Evolutionary conservation across 2,113 vertebrate species (phyloP), one percentile per base, ranked within the genome.

Genomic region (Pterocles gutturalis): DNA sequence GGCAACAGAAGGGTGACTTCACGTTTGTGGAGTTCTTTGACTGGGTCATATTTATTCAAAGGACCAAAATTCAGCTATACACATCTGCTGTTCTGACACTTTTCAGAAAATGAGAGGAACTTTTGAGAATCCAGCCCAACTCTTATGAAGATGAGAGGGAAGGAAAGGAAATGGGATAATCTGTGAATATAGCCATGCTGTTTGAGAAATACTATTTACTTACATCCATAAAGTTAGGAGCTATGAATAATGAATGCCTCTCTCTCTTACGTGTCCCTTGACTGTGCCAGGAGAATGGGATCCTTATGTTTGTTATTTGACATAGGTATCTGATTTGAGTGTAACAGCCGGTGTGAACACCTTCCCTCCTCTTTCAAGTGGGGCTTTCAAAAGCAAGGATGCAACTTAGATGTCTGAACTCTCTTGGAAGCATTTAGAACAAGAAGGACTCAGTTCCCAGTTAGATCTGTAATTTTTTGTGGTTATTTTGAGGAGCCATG

Each of bases 341-440:
- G 11, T 28, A 55, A 43, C 45, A 48, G 54, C 36, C 22, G 25
- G 15, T 46, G 19, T 66, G 55, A 55, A 62, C 60, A 43, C 29
- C 34, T 46, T 88, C 46, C 54, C 31, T 88, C n/a, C 46, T 64
- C 77, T 87, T 92, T 91, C 55, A 79, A 79, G 33, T 0, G 2
- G 55, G 29, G 45, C 36, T 95, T 95, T 95, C 54, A 84, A 82
- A 84, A 76, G 61, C 46, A n/a, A 36, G 69, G 81, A 82, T 95
- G 75, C 0, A 0, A 67, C 53, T 69, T 71, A n/a, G 11, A 54
- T 78, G 21, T 61, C 71, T 45, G 65, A 82, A 11, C 53, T 58
- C 13, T 26, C 38, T 67, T 66, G 54, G 71, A 83, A 65, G 13
- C 15, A 1, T 89, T 86, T 53, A 71, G 53, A 93, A 83, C 77